Base-by-base conservation (phyloP, 2,113 vertebrate species). In the Ceyx melanurus region DNA sequence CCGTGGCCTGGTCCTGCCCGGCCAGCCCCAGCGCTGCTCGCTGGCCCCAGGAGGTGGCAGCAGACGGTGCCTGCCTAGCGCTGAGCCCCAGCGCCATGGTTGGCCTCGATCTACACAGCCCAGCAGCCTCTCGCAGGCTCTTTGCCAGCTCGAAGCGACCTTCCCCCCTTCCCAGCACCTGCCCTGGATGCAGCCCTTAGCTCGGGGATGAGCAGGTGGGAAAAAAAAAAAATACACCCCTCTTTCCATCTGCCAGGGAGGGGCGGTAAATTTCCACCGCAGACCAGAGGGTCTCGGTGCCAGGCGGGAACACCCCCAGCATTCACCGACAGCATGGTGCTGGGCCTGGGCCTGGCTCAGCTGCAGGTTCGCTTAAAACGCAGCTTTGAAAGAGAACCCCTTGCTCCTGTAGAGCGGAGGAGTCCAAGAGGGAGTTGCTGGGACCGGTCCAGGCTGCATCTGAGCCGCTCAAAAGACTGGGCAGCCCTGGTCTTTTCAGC, bases 41-140 rank as follows among this genome's bases (percentile, higher is more conserved):
- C 50, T 4, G 28, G 28, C 23, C 56, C 93, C 97, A 20, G 95
- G 94, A 96, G 96, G 83, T 96, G 93, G 91, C 96, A 92, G 93
- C 93, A 93, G 33, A 37, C 0, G 6, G 37, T 19, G 15, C 26
- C 23, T 6, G 58, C n/a, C 19, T 53, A 13, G 37, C 54, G 2
- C 76, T 13, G 8, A 25, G 23, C 33, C 40, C 10, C 25, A 2
- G 8, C 3, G 3, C 7, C 3, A 0, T 21, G 60, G 51, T 43
- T 45, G 2, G 15, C 18, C n/a, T 14, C 0, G 13, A 16, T 62
- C 40, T 37, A 17, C 14, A 5, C 15, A 31, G 17, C 0, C 13
- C 51, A 43, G 64, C 65, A 7, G 57, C 46, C 18, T 10, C 64
- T 3, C 14, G n/a, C 57, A 3, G 40, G 60, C 70, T 64, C 10